Evolutionary conservation across 2,113 vertebrate genomes (phyloP), one percentile per base, ranked within the genome.

Genomic region (Genyomyrus donnyi): DNA sequence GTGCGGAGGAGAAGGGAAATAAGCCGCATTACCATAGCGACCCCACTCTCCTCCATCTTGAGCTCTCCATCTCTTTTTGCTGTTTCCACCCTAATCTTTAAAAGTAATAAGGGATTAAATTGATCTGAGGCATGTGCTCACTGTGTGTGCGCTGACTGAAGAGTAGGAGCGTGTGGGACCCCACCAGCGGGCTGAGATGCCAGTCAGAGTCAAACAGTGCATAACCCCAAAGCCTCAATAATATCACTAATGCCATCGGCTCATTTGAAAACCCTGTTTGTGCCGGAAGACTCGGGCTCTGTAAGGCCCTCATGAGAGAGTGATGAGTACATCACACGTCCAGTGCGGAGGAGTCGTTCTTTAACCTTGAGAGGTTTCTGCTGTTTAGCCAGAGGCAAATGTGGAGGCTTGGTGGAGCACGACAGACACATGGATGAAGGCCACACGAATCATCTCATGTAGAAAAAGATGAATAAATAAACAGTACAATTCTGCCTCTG

Each of bases 11-110:
- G 8, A 46, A 31, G 39, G 27, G n/a, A 48, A 74, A 80, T 27
- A 85, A 7, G 15, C 49, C 5, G 49, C 74, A 83, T 91, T 90
- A 92, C 49, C 86, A 62, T 91, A 70, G 85, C 83, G 62, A 17
- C 90, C 88, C 90, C 86, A 89, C 86, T 88, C 52, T 80, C 45
- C 83, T 49, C 21, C 83, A 7, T n/a, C 42, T 46, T 49, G 42
- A n/a, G 83, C 45, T 15, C 42, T 27, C 83, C 46, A 2, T 48
- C 46, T 46, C 46, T n/a, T 11, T 74, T 50, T 50, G 45, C 19
- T 6, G 8, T 50, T 50, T 31, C 48, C 84, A 86, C 10, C 84
- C 24, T 50, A n/a, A 48, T 86, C 48, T 86, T 27, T 49, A 86
- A 86, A 86, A 21, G 74, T 86, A 49, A 86, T 48, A 24, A 21